Evolutionary conservation across 1,140 invertebrate genomes (phyloP).

Genomic region (Drosophila subpulchrella): DNA sequence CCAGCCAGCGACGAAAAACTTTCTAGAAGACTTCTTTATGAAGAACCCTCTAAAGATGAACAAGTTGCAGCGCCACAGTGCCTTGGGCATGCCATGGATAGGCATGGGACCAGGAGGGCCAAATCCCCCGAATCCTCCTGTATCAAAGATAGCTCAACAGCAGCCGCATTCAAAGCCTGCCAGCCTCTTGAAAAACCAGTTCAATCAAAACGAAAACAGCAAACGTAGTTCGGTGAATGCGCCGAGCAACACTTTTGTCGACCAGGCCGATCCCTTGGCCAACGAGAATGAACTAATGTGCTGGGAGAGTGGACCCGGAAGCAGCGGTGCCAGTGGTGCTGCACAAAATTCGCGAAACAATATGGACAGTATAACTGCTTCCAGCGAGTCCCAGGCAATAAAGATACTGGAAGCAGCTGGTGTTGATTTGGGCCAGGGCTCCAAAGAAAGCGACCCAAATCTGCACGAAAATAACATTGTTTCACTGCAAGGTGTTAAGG

Average conservation of each 20-base stretch:
- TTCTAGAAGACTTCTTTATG: slow-evolving; percentile 93
- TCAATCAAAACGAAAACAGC: slow-evolving; percentile 54
- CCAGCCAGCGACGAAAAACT: slow-evolving; percentile 97
- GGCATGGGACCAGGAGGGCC: slow-evolving; percentile 18
- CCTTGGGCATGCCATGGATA: slow-evolving; percentile 57
- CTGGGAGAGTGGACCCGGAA: slow-evolving; percentile 59
- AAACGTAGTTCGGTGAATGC: slow-evolving; percentile 83
- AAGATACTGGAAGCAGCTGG: slow-evolving; percentile 67
- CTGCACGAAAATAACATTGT: slow-evolving; percentile 84
- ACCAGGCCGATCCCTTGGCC: slow-evolving; percentile 73
- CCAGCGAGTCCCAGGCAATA: slow-evolving; percentile 54
- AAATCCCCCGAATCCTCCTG: slow-evolving; percentile 25
- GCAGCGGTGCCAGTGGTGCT: slow-evolving; percentile 1
- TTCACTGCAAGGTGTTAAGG: slow-evolving; percentile 92
- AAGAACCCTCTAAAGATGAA: slow-evolving; percentile 96
- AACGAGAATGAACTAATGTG: slow-evolving; percentile 76
- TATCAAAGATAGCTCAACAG: slow-evolving; percentile 58
- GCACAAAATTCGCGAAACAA: slow-evolving; percentile 31
- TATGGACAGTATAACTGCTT: slow-evolving; percentile 16
- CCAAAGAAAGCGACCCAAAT: slow-evolving; percentile 49
- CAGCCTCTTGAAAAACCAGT: slow-evolving; percentile 40
- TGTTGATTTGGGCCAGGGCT: slow-evolving; percentile 50
- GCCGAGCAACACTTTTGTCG: slow-evolving; percentile 72
- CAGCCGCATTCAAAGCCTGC: slow-evolving; percentile 32
- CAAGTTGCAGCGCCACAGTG: slow-evolving; percentile 87